These are phyloP conservation scores for Solea solea DNA, from an alignment of 2,113 vertebrate species.

Conservation along the genomic window DNA sequence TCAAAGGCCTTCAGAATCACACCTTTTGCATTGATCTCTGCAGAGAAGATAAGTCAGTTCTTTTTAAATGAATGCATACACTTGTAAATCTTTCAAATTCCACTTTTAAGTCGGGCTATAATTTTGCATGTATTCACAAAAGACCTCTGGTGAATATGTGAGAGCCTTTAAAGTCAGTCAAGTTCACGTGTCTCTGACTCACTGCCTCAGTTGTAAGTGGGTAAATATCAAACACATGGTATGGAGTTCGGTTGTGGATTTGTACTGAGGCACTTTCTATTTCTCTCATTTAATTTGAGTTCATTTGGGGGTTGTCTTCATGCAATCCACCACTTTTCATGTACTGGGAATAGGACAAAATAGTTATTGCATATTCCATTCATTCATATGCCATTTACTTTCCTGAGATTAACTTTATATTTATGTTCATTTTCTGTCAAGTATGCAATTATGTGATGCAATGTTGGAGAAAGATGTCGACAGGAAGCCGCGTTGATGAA, in stretches of 20 bases:
- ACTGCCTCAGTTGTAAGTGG: background rate
- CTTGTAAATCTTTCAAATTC: background rate
- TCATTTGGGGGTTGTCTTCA: no score
- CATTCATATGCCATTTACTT: no score
- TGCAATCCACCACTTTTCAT: no score
- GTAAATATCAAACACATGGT: background rate
- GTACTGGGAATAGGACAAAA: no score
- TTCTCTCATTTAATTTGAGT: no score
- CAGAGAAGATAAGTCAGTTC: background rate
- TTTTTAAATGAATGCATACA: background rate
- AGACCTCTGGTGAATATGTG: conserved; percentile 3
- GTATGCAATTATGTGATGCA: no score
- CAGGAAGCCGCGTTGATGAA: no score
- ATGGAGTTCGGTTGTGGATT: background rate
- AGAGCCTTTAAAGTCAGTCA: background rate
- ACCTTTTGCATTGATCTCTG: conserved; percentile 95
- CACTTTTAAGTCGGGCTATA: background rate
- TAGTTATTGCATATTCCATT: no score
- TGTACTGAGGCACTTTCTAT: background rate
- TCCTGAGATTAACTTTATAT: no score
- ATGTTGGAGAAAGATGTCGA: no score
- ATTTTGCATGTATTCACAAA: background rate
- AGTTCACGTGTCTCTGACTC: background rate
- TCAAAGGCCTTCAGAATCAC: conserved; percentile 93
- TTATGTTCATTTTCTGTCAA: no score